Evolutionary conservation across 2,888 invertebrate genomes (phyloP).

Genomic region (Aradus depressus): DNA sequence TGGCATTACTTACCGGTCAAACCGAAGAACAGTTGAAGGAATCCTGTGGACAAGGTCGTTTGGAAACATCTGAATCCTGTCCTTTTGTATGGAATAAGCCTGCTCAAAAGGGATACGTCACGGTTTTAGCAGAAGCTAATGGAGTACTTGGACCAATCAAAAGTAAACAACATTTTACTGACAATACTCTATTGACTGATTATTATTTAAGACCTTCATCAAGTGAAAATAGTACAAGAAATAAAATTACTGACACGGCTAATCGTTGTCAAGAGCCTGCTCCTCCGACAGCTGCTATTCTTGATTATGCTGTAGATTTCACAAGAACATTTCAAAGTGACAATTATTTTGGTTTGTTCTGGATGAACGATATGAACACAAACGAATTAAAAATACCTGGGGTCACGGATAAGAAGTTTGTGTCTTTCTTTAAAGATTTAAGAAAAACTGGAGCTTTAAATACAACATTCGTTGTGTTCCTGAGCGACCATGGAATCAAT

Average conservation of each 20-base stretch:
- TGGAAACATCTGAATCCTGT: slow-evolving; percentile 51
- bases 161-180: slow-evolving; percentile 58
- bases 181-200: slow-evolving; percentile 59
- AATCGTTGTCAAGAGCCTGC: slow-evolving; percentile 50
- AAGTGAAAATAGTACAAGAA: slow-evolving; percentile 43
- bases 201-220: slow-evolving; percentile 66
- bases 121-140: slow-evolving; percentile 69
- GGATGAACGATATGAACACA: slow-evolving; percentile 69
- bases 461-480: slow-evolving; percentile 55
- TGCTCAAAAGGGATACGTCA: slow-evolving; percentile 53
- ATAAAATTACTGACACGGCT: slow-evolving; percentile 42
- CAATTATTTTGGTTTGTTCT: slow-evolving; percentile 62
- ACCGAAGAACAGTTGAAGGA: slow-evolving; percentile 31
- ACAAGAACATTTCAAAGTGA: slow-evolving; percentile 48
- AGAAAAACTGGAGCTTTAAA: slow-evolving; percentile 49
- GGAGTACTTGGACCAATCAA: slow-evolving; percentile 61
- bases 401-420: slow-evolving; percentile 51
- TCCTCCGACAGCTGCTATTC: slow-evolving; percentile 52
- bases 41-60: slow-evolving; percentile 25
- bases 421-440: slow-evolving; percentile 45
- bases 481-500: slow-evolving; percentile 67
- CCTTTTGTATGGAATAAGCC: slow-evolving; percentile 68
- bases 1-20: slow-evolving; percentile 66
- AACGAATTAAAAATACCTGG: slow-evolving; percentile 53
- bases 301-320: slow-evolving; percentile 57